phyloP scores from a whole-genome alignment of 2,113 vertebrate species.

The Microcebus jonahi region DNA sequence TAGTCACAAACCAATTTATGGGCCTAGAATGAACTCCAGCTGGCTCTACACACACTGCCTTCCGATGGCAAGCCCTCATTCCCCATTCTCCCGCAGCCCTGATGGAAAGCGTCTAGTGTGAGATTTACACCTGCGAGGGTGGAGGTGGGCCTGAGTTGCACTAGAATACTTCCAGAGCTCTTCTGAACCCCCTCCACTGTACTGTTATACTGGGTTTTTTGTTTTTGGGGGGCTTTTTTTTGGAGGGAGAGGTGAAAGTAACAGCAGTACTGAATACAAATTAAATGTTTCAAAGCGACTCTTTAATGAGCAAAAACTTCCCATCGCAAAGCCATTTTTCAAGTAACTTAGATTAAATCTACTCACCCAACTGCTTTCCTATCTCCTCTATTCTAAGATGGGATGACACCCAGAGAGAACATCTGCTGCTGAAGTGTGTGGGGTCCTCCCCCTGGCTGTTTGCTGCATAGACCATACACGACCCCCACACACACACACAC shows the following conservation, averaged over 20 bases:
- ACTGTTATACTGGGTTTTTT: too few species aligned
- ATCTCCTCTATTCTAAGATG: rapidly evolving
- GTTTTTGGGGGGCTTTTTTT: too few species aligned
- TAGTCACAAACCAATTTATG: not conserved
- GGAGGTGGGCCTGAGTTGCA: rapidly evolving
- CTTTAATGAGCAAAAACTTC: not conserved
- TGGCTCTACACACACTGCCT: not conserved
- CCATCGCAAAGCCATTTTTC: not conserved
- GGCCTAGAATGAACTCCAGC: not conserved
- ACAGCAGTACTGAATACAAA: not conserved
- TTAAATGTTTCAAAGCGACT: not conserved
- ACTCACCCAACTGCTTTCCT: not conserved
- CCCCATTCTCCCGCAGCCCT: rapidly evolving
- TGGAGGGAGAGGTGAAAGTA: not conserved
- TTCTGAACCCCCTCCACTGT: not conserved
- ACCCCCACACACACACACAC: not conserved
- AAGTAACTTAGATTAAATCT: not conserved
- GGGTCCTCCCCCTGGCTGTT: rapidly evolving
- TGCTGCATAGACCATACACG: not conserved
- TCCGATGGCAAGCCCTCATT: rapidly evolving
- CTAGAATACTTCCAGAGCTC: not conserved
- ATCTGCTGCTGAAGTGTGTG: rapidly evolving
- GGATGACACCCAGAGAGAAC: not conserved
- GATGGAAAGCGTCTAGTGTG: rapidly evolving
- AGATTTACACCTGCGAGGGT: not conserved